Evolutionary conservation across 1,140 invertebrate genomes (phyloP).

Genomic region (Nasonia giraulti): DNA sequence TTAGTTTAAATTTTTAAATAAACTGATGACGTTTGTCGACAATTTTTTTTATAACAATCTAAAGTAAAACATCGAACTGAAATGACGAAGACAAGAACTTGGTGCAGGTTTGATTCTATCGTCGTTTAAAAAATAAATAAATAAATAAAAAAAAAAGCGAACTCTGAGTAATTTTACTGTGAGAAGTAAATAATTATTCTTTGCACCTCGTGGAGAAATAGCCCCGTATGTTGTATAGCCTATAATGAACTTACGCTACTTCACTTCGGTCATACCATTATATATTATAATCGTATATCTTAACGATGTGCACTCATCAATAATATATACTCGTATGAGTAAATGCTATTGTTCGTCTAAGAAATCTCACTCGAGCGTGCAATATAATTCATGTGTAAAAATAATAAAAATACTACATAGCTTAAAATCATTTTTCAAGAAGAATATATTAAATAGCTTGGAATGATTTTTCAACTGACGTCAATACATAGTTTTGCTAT

Average conservation of each 20-base stretch:
- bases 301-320: neutral
- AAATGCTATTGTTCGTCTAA: slow-evolving; percentile 15
- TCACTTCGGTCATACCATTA: slow-evolving; percentile 38
- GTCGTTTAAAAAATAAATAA: slow-evolving; percentile 29
- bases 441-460: neutral
- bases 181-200: slow-evolving; percentile 37
- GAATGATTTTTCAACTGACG: slow-evolving; percentile 9
- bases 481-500: slow-evolving; percentile 31
- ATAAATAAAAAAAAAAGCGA: slow-evolving; percentile 20
- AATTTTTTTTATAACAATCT: slow-evolving; percentile 36
- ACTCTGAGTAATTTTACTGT: slow-evolving; percentile 40
- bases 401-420: slow-evolving; percentile 15
- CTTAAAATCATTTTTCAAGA: slow-evolving; percentile 6
- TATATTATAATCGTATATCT: slow-evolving; percentile 41
- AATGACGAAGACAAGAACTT: neutral
- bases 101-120: neutral
- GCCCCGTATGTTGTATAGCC: slow-evolving; percentile 37
- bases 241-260: slow-evolving; percentile 14
- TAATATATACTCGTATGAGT: slow-evolving; percentile 30
- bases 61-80: slow-evolving; percentile 40
- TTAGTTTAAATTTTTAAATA: slow-evolving; percentile 26
- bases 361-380: slow-evolving; percentile 25
- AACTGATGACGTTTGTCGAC: slow-evolving; percentile 1
- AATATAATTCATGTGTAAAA: slow-evolving; percentile 42
- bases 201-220: slow-evolving; percentile 37